Percentiles rank a stretch among this genome's conserved stretches.
These are phyloP conservation scores for Drosophila eohydei DNA, from an alignment of 2,888 invertebrate genomes.

Conservation along the genomic window DNA sequence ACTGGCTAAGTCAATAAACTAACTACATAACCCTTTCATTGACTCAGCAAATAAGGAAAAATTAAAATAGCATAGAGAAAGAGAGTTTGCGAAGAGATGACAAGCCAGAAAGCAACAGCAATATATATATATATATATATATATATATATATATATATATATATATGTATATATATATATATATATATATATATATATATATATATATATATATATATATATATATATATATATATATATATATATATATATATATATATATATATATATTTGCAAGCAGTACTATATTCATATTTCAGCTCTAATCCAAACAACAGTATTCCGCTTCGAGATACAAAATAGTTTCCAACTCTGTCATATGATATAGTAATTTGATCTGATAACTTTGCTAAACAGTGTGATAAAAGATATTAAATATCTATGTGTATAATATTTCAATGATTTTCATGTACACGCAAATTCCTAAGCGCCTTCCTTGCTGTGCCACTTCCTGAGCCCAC, in stretches of 20 bases:
- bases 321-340: background rate
- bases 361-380: background rate
- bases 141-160: no score
- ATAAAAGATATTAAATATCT: background rate
- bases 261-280: no score
- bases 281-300: background rate
- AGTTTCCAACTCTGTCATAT: background rate
- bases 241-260: background rate
- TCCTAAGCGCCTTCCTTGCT: background rate
- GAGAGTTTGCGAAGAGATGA: background rate
- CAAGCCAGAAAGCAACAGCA: background rate
- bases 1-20: conserved; percentile 22
- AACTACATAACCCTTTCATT: conserved; percentile 16
- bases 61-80: background rate
- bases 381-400: background rate
- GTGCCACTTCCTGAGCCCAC: background rate
- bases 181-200: no score
- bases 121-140: background rate
- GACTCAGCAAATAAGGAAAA: conserved; percentile 5
- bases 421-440: background rate
- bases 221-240: background rate
- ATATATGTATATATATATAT: no score
- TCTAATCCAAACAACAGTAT: background rate
- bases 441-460: background rate
- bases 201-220: no score